A percentile compares a stretch with the other conserved stretches of the same genome.
phyloP scores from a whole-genome alignment of 2,888 invertebrate genomes.

The Lamellibrachia columna region DNA sequence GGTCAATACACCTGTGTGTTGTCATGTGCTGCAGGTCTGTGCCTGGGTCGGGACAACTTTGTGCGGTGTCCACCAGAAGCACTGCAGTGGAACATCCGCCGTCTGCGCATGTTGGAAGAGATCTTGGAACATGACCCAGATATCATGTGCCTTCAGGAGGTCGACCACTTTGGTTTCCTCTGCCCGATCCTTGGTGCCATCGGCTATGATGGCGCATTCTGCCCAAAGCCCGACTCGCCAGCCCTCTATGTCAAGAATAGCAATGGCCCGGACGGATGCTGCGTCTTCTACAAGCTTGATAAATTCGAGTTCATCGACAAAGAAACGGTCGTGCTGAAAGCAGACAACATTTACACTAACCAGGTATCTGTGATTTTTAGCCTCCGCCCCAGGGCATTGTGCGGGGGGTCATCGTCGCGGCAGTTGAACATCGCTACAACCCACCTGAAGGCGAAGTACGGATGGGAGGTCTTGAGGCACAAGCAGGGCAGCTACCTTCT shows the following conservation, averaged over 20 bases:
- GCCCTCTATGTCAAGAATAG: conserved; percentile 78
- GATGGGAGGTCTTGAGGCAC: conserved; percentile 60
- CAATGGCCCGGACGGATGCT: conserved; percentile 83
- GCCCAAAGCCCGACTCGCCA: conserved; percentile 81
- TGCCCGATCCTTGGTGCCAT: conserved; percentile 53
- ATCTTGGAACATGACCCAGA: conserved; percentile 76
- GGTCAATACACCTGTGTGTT: not conserved
- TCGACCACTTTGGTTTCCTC: conserved; percentile 77
- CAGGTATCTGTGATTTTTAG: conserved; percentile 72
- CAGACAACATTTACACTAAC: conserved; percentile 46
- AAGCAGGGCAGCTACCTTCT: conserved; percentile 53
- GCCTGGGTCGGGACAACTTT: conserved; percentile 78
- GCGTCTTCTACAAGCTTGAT: conserved; percentile 76
- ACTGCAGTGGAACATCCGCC: conserved; percentile 75
- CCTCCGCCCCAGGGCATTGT: conserved; percentile 67
- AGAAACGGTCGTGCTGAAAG: conserved; percentile 47
- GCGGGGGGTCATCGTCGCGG: conserved; percentile 66
- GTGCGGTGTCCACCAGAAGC: conserved; percentile 77
- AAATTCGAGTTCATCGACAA: conserved; percentile 71
- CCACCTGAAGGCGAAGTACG: conserved; percentile 79
- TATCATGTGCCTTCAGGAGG: conserved; percentile 80
- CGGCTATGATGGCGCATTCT: conserved; percentile 71
- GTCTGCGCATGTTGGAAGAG: conserved; percentile 77
- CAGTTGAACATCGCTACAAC: conserved; percentile 77
- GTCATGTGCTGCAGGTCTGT: conserved; percentile 71